phyloP scores from a whole-genome alignment of 2,113 vertebrate genomes.

The Pachyramphus minor region DNA sequence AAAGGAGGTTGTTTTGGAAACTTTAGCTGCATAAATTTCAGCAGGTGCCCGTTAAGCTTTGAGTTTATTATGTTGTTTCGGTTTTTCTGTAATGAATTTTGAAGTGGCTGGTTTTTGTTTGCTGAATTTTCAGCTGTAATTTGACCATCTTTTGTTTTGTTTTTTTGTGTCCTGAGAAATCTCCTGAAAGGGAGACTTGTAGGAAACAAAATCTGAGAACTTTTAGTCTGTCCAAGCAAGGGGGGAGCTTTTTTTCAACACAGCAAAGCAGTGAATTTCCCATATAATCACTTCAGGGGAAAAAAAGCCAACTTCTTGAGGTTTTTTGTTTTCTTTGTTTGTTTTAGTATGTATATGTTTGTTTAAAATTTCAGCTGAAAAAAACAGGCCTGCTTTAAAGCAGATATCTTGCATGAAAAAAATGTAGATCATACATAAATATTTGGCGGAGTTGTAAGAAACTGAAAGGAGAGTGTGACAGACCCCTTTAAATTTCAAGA shows the following conservation, averaged over 20 bases:
- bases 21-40: not conserved
- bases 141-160: not conserved
- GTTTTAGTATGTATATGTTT: not conserved
- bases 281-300: not conserved
- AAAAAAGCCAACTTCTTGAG: not conserved
- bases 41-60: not conserved
- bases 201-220: not conserved
- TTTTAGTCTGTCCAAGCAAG: not conserved
- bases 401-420: not conserved
- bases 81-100: not conserved
- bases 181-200: not conserved
- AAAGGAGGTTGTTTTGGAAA: not conserved
- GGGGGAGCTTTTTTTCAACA: not conserved
- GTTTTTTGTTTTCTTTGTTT: not conserved
- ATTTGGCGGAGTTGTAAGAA: not conserved
- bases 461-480: too few species aligned
- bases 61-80: not conserved
- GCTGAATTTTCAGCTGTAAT: not conserved
- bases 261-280: not conserved
- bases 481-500: not conserved
- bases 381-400: not conserved
- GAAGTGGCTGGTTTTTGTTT: not conserved
- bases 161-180: not conserved
- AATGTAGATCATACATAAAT: not conserved
- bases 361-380: not conserved